These are phyloP conservation scores for Caenorhabditis elegans DNA, from an alignment of 1,140 invertebrate genomes.

Conservation along the genomic window DNA sequence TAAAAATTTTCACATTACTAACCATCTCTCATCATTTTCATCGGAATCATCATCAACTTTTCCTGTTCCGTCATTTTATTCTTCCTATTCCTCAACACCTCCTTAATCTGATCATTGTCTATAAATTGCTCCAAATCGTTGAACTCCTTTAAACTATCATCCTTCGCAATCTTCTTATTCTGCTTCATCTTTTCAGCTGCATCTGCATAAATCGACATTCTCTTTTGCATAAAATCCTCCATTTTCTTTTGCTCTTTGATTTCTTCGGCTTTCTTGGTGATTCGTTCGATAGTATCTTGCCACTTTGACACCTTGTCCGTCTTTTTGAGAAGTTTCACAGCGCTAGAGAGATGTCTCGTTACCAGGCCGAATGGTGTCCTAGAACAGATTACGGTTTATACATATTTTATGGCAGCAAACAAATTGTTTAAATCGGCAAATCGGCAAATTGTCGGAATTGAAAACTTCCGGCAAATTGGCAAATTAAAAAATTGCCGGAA, in stretches of 20 bases:
- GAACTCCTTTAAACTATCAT: neutral
- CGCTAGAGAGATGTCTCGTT: constrained; percentile 39
- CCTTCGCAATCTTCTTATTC: neutral
- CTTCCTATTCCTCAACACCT: neutral
- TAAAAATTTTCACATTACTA: too few relatives aligned
- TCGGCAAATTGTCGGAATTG: too few relatives aligned
- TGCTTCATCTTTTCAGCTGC: neutral
- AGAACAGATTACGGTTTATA: too few relatives aligned
- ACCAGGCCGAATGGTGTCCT: constrained; percentile 34
- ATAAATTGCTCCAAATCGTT: constrained; percentile 4
- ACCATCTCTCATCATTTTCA: constrained; percentile 31
- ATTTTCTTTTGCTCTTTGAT: constrained; percentile 34
- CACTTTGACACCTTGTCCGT: constrained; percentile 20
- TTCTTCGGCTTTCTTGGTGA: neutral
- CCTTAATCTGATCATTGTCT: neutral
- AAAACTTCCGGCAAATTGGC: too few relatives aligned
- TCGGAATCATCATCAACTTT: constrained; percentile 11
- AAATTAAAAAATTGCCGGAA: too few relatives aligned
- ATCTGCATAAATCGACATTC: neutral
- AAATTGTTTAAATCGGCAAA: too few relatives aligned
- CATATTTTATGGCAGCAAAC: too few relatives aligned
- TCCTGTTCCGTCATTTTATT: constrained; percentile 12
- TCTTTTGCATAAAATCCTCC: constrained; percentile 25
- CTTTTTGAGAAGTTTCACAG: constrained; percentile 33
- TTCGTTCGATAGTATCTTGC: constrained; percentile 39